These are phyloP conservation scores for Tragelaphus imberbis DNA, from an alignment of 2,113 vertebrate genomes.

Conservation along the genomic window DNA sequence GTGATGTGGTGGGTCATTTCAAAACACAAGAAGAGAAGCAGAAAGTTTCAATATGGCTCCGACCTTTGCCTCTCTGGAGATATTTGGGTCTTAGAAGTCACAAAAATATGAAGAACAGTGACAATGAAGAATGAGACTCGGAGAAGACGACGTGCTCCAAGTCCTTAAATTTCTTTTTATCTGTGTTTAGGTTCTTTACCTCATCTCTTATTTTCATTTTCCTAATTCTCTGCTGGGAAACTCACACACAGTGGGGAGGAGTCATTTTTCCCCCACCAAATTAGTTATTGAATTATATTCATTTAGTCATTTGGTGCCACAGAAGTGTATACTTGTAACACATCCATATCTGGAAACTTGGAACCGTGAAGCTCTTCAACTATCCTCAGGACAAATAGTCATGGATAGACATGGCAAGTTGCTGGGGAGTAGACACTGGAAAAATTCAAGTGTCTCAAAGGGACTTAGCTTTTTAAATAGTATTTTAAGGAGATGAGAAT, in stretches of 20 bases:
- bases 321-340: neutral
- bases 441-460: neutral
- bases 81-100: constrained; percentile 30
- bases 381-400: neutral
- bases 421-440: neutral
- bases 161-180: neutral
- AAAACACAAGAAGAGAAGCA: constrained; percentile 25
- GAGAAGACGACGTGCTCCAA: neutral
- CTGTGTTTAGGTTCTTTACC: neutral
- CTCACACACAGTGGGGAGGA: neutral
- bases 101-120: neutral
- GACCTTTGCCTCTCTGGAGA: constrained; percentile 13
- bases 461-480: neutral
- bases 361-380: neutral
- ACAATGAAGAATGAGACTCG: neutral
- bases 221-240: constrained; percentile 8
- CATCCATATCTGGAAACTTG: neutral
- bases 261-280: neutral
- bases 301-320: neutral
- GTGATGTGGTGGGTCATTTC: constrained; percentile 53
- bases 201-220: constrained; percentile 21
- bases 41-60: constrained; percentile 32
- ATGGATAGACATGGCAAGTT: neutral
- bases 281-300: neutral
- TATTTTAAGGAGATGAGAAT: neutral